Conservation (phyloP, 2,888 invertebrate species). For the Baronia brevicornis region DNA sequence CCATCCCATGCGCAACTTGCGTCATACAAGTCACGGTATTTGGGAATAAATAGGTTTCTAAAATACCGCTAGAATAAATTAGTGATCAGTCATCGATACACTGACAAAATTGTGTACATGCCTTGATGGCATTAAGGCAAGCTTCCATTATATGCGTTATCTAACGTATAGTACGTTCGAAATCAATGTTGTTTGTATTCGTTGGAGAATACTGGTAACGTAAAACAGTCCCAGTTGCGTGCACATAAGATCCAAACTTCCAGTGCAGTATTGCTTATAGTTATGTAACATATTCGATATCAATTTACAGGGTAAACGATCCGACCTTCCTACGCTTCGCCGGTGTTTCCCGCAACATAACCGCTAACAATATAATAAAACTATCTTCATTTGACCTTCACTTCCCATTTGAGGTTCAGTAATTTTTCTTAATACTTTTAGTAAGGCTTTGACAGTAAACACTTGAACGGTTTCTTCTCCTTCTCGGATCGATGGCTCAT, state of each 20-base stretch:
- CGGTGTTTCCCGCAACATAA: slow-evolving; percentile 41
- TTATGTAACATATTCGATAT: slow-evolving; percentile 59
- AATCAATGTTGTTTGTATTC: slow-evolving; percentile 26
- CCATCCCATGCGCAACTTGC: slow-evolving; percentile 11
- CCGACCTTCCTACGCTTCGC: slow-evolving; percentile 59
- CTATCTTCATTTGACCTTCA: slow-evolving; percentile 16
- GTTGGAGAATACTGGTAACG: slow-evolving; percentile 5
- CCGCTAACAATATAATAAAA: slow-evolving; percentile 24
- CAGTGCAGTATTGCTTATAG: slow-evolving; percentile 35
- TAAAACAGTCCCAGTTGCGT: slow-evolving; percentile 29
- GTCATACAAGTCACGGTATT: slow-evolving; percentile 14
- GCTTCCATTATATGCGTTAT: slow-evolving; percentile 43
- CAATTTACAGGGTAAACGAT: slow-evolving; percentile 58
- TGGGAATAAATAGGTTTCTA: slow-evolving; percentile 8
- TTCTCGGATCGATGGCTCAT: too few relatives aligned
- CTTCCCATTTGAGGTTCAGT: too few relatives aligned
- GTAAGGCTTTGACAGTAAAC: too few relatives aligned
- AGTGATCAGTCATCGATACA: slow-evolving; percentile 24
- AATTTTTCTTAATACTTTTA: too few relatives aligned
- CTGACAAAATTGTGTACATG: slow-evolving; percentile 35
- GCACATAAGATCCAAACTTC: slow-evolving; percentile 34
- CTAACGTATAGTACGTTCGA: slow-evolving; percentile 29
- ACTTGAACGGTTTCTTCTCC: too few relatives aligned
- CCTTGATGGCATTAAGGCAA: slow-evolving; percentile 41
- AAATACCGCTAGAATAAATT: slow-evolving; percentile 15